Evolutionary conservation across 1,140 invertebrate genomes (phyloP), one percentile per base, ranked within the genome.

Genomic region (Pseudomyrmex dendroicus): DNA sequence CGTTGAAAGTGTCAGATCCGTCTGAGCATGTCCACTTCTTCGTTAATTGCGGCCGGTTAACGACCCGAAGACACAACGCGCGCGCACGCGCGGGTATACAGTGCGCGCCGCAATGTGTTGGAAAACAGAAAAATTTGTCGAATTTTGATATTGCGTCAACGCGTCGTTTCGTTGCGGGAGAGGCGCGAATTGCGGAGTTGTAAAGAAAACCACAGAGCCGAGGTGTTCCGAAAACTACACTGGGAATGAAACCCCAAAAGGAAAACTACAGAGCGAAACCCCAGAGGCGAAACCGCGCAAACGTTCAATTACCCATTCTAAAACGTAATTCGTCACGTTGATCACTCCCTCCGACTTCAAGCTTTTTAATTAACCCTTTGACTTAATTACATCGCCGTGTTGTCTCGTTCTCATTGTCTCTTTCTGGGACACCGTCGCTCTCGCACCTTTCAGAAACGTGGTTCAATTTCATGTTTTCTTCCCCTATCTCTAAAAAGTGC

Each of bases 21-120:
- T 89, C 88, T 87, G 85, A 87, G 90, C 80, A 89, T 86, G 89
- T 88, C 88, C 86, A 89, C 73, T 87, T 89, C 86, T 77, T 89
- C 88, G 78, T 91, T 93, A 92, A 93, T 92, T 91, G 85, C 78
- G 67, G 66, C 9, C 12, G 91, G 91, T 92, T 91, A 92, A 92
- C 80, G 92, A 90, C 91, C 76, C 90, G 88, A 73, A 61, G 54
- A 84, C 15, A 72, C 35, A 35, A 35, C 35, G 35, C 35, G 35
- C 35, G 35, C 35, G 35, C 25, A 2, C 25, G 25, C 25, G 25
- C 25, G 35, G 5, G 57, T 10, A 57, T 20, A 20, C 5, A 15
- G 54, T 57, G 13, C 17, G 5, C 44, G n/a, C 54, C n/a, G 9
- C n/a, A 17, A 59, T 25, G 12, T n/a, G 12, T n/a, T 12, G 20